phyloP scores from a whole-genome alignment of 2,797 vertebrate species.

The Gambusia yucatana region DNA sequence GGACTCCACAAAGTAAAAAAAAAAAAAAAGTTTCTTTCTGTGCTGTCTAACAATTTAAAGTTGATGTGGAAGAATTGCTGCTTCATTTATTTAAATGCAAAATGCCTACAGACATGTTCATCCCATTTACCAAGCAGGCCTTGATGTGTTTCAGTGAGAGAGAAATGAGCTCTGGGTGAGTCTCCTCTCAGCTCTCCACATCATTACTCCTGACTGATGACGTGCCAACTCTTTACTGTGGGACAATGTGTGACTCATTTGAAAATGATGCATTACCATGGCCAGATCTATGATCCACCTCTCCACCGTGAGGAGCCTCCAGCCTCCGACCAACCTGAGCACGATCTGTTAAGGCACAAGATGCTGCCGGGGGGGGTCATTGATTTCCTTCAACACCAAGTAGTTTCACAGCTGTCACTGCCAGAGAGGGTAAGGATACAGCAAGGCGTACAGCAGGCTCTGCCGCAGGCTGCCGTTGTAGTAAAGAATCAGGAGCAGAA shows the following conservation, averaged over 20 bases:
- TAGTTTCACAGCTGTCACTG: neutral
- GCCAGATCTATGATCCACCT: conserved; percentile 91
- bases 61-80: neutral
- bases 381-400: conserved; percentile 13
- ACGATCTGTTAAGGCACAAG: conserved; percentile 56
- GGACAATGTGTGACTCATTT: conserved; percentile 24
- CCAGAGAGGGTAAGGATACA: conserved; percentile 86
- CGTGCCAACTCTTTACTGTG: conserved; percentile 21
- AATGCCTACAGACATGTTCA: conserved; percentile 15
- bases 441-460: conserved; percentile 76
- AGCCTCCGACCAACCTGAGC: conserved; percentile 84
- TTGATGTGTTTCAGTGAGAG: conserved; percentile 11
- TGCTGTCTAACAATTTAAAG: conserved; percentile 4
- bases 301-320: conserved; percentile 87
- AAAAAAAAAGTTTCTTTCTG: neutral
- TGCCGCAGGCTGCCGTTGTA: conserved; percentile 83
- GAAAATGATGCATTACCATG: conserved; percentile 83
- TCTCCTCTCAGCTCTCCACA: conserved; percentile 30
- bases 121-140: conserved; percentile 28
- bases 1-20: neutral
- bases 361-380: conserved; percentile 13
- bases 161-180: conserved; percentile 37
- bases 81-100: conserved; percentile 27
- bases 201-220: conserved; percentile 55
- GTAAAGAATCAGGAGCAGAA: conserved; percentile 87